phyloP scores from a whole-genome alignment of 2,113 vertebrate species.

The Taxidea taxus region DNA sequence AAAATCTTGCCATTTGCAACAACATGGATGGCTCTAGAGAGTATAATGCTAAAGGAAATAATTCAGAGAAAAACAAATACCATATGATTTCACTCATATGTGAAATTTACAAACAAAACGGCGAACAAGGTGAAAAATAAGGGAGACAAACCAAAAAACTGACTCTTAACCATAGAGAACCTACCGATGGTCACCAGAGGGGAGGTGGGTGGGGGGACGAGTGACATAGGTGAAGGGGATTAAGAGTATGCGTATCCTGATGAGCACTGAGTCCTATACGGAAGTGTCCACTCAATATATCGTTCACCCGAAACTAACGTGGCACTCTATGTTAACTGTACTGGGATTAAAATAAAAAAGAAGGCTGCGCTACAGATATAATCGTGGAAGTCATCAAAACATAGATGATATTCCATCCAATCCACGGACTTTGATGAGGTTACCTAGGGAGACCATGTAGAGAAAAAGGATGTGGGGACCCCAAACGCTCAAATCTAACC shows the following conservation, averaged over 20 bases:
- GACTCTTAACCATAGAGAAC: background rate
- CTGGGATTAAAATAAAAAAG: background rate
- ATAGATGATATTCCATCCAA: background rate
- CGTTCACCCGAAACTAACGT: background rate
- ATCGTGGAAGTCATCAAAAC: background rate
- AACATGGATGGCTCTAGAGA: background rate
- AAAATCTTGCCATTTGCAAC: background rate
- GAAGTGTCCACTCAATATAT: background rate
- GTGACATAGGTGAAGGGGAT: accelerated
- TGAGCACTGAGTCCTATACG: background rate
- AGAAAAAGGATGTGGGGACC: background rate
- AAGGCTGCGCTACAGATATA: background rate
- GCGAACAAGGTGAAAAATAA: background rate
- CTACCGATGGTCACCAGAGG: background rate
- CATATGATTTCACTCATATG: background rate
- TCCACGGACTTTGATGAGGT: background rate
- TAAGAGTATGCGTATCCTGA: background rate
- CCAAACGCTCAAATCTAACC: background rate
- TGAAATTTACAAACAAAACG: background rate
- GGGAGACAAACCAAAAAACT: too few species aligned
- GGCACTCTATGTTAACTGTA: background rate
- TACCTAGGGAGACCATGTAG: background rate
- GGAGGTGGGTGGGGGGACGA: background rate
- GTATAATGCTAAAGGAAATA: background rate
- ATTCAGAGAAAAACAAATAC: background rate